A percentile compares a stretch with the other conserved stretches of the same genome.
Evolutionary conservation across 2,888 invertebrate genomes (phyloP).

Genomic region (Petrolisthes cinctipes): DNA sequence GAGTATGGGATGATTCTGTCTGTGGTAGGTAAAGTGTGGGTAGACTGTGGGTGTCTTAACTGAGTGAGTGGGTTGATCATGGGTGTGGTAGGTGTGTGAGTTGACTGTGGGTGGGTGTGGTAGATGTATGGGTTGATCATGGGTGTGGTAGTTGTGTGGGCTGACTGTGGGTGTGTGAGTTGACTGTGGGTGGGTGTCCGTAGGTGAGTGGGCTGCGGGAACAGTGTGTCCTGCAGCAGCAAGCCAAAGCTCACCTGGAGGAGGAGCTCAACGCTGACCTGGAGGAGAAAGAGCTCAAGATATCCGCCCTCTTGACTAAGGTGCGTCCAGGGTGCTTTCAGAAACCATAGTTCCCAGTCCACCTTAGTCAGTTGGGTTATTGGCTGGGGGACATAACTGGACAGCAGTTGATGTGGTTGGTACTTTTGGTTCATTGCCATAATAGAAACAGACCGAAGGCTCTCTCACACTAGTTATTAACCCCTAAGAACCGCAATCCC

Average conservation of each 20-base stretch:
- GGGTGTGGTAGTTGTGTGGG: conserved; percentile 6
- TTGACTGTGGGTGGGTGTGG: background rate
- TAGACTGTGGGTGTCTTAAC: too few relatives aligned
- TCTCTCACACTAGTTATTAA: too few relatives aligned
- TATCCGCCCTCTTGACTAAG: conserved; percentile 86
- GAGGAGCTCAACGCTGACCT: conserved; percentile 86
- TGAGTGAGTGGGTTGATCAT: too few relatives aligned
- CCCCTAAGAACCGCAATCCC: too few relatives aligned
- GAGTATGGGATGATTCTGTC: too few relatives aligned
- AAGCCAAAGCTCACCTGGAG: conserved; percentile 87
- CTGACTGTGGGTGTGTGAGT: conserved; percentile 48
- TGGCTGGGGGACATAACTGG: background rate
- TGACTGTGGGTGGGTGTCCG: conserved; percentile 39
- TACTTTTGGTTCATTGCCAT: background rate
- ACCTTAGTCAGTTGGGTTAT: background rate
- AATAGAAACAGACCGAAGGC: background rate
- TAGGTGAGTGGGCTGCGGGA: conserved; percentile 82
- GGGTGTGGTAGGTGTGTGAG: background rate
- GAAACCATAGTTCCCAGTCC: background rate
- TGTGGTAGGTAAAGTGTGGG: too few relatives aligned
- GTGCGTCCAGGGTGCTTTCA: conserved; percentile 69
- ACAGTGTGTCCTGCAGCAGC: conserved; percentile 88
- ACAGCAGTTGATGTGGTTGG: background rate
- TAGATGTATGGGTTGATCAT: background rate
- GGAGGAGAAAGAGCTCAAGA: conserved; percentile 89